These are phyloP conservation scores for Meteorus sp. DNA, from an alignment of 1,140 invertebrate genomes.

Conservation along the genomic window DNA sequence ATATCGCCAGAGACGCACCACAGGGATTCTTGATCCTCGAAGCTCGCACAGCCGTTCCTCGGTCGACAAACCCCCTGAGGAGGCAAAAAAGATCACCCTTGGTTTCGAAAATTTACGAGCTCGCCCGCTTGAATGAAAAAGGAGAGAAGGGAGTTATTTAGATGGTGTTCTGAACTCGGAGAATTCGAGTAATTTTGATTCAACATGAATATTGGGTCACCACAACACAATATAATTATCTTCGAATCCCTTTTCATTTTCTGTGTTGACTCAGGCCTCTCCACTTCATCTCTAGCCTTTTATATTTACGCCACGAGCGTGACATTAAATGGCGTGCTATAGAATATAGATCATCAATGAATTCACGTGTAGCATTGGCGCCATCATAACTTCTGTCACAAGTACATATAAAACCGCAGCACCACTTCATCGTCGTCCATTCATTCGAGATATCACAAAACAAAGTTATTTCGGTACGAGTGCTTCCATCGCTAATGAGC, in stretches of 20 bases:
- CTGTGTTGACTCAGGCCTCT: conserved; percentile 13
- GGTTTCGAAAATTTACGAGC: conserved; percentile 30
- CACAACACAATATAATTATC: conserved; percentile 22
- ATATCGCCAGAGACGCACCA: conserved; percentile 36
- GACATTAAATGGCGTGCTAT: conserved; percentile 29
- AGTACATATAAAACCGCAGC: no score
- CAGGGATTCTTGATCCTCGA: conserved; percentile 45
- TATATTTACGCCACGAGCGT: conserved; percentile 14
- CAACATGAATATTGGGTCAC: conserved; percentile 11
- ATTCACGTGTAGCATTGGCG: no score
- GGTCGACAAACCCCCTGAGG: conserved; percentile 23
- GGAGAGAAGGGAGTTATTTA: not conserved
- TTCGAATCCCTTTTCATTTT: conserved; percentile 9
- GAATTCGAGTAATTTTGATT: conserved; percentile 9
- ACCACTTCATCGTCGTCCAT: no score
- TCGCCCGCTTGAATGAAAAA: conserved; percentile 3
- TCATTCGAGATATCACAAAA: no score
- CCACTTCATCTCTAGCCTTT: conserved; percentile 10
- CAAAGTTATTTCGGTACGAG: no score
- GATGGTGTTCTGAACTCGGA: not conserved
- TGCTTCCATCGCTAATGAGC: no score
- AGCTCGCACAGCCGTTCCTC: conserved; percentile 21
- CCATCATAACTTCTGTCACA: no score
- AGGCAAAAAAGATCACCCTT: conserved; percentile 21
- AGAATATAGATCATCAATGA: not conserved